Base-by-base conservation (phyloP, 2,888 invertebrate genomes). In the Acrobasis consociella region DNA sequence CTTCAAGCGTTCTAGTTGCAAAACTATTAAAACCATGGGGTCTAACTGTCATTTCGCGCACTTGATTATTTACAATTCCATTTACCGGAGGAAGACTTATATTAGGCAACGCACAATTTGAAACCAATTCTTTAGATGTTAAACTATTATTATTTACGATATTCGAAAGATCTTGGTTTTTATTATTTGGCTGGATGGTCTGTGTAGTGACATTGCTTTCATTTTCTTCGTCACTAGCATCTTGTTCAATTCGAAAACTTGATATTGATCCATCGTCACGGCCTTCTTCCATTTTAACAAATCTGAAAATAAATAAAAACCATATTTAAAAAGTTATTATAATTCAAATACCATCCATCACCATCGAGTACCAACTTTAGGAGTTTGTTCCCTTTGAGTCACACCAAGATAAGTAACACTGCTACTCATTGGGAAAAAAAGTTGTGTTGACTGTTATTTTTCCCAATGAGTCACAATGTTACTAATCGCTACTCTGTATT, bases 261-360 rank as follows among this genome's bases (percentile, higher is more conserved):
- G 46, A 5, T 31, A 52, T 22, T 11, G 13, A 16, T 56, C 10
- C 15, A 16, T 10, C 39, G 39, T 39, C 5, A 9, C 16, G 9
- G 56, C 9, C 5, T 39, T 56, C 17, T 42, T 50, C 59, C 50
- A 59, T 38, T 62, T 50, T 60, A 60, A 53, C 49, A 37, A 39
- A 58, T 42, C 42, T 60, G 16, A 60, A 49, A 53, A n/a, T 3
- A 58, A 37, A 10, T 31, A 5, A 31, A 31, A 31, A 31, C 31
- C 31, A n/a, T 8, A 31, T 50, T 42, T 22, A 5, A n/a, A 11
- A 46, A 13, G 46, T 46, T n/a, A 13, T n/a, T 46, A n/a, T 5
- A 46, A 46, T 42, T 42, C 10, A 42, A 42, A 42, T 11, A n/a
- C n/a, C 42, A 42, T 42, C 22, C 42, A 11, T 11, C 11, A 11